These are phyloP conservation scores for Ophioninae sp. DNA, from an alignment of 2,888 invertebrate species.

Conservation along the genomic window DNA sequence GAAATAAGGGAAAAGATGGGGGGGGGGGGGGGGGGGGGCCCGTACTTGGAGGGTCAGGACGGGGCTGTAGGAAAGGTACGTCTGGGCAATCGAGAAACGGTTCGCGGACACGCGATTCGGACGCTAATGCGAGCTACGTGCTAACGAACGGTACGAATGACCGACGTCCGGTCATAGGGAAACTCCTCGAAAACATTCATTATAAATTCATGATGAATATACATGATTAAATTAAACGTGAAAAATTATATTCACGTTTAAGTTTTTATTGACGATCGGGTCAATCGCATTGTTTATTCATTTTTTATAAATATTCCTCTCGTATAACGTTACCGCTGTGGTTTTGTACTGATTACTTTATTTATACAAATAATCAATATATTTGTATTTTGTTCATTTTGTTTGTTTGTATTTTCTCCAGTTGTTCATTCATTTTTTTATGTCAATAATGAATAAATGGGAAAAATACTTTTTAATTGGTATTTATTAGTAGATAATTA, in stretches of 20 bases:
- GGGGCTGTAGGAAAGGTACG: slow-evolving; percentile 41
- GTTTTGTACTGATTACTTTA: background rate
- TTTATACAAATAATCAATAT: too few relatives aligned
- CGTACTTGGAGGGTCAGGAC: background rate
- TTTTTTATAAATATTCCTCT: background rate
- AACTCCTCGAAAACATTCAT: slow-evolving; percentile 11
- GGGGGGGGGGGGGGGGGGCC: background rate
- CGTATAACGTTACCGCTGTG: background rate
- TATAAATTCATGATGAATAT: slow-evolving; percentile 2
- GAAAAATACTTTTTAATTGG: too few relatives aligned
- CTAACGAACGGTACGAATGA: slow-evolving; percentile 54
- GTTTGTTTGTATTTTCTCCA: too few relatives aligned
- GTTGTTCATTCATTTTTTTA: too few relatives aligned
- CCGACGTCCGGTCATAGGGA: slow-evolving; percentile 40
- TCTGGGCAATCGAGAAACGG: slow-evolving; percentile 45
- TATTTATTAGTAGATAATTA: too few relatives aligned
- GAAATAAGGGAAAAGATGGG: slow-evolving; percentile 29
- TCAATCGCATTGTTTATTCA: background rate
- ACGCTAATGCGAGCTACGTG: slow-evolving; percentile 49
- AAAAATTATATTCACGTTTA: background rate
- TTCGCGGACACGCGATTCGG: slow-evolving; percentile 54
- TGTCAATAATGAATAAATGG: too few relatives aligned
- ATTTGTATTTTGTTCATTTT: too few relatives aligned
- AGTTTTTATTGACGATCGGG: background rate
- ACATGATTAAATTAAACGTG: background rate